Evolutionary conservation across 2,113 vertebrate species (phyloP).

Genomic region (Oryctolagus cuniculus): mOryCun1.1 NC_091439.1:72054501-72055000

Average conservation of each 20-base stretch:
- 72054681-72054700: not conserved
- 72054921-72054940: not conserved
- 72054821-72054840: not conserved
- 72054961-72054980: not conserved
- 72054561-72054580: not conserved
- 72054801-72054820: not conserved
- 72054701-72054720: not conserved
- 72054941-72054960: not conserved
- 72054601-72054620: not conserved
- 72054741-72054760: slow-evolving; percentile 1
- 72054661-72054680: not conserved
- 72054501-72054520: not conserved
- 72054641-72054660: not conserved
- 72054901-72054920: not conserved
- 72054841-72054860: not conserved
- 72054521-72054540: not conserved
- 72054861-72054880: not conserved
- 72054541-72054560: not conserved
- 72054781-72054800: not conserved
- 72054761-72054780: not conserved
- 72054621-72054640: not conserved
- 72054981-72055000: not conserved
- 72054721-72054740: not conserved
- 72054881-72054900: not conserved
- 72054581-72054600: not conserved